Percentiles rank a stretch among this genome's conserved stretches.
phyloP scores from a whole-genome alignment of 2,888 invertebrate species.

The Andrena hattorfiana region DNA sequence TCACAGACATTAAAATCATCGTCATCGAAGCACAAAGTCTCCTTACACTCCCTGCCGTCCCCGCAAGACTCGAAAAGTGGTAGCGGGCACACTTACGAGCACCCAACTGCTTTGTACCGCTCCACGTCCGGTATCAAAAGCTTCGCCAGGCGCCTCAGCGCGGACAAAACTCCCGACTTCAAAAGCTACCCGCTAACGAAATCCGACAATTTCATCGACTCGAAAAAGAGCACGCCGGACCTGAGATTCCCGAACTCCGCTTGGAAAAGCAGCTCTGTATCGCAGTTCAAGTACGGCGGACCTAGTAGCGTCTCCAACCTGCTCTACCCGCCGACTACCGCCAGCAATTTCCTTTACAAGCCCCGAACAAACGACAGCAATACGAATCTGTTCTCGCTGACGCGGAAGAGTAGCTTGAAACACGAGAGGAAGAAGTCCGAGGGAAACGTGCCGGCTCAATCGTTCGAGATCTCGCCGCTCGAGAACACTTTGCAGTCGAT shows the following conservation, averaged over 20 bases:
- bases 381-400: conserved; percentile 76
- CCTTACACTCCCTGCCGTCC: conserved; percentile 75
- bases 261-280: conserved; percentile 62
- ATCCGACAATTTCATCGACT: conserved; percentile 68
- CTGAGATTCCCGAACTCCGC: conserved; percentile 66
- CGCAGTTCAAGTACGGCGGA: conserved; percentile 58
- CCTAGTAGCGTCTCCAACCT: conserved; percentile 68
- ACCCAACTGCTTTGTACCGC: conserved; percentile 75
- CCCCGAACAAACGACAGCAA: conserved; percentile 75
- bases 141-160: conserved; percentile 64
- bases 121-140: conserved; percentile 74
- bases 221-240: conserved; percentile 78
- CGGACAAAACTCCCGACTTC: conserved; percentile 73
- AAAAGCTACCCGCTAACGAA: conserved; percentile 68
- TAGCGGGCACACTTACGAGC: conserved; percentile 72
- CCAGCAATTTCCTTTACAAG: conserved; percentile 79
- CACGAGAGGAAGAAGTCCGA: conserved; percentile 33
- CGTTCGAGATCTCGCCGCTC: conserved; percentile 64
- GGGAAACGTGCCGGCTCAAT: conserved; percentile 25
- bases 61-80: conserved; percentile 69
- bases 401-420: conserved; percentile 71
- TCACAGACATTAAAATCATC: conserved; percentile 76
- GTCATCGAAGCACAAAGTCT: conserved; percentile 73
- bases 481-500: conserved; percentile 76
- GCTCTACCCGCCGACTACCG: conserved; percentile 74